Conservation (phyloP, 1,140 invertebrate genomes). For the Lepidurus couesii region DNA sequence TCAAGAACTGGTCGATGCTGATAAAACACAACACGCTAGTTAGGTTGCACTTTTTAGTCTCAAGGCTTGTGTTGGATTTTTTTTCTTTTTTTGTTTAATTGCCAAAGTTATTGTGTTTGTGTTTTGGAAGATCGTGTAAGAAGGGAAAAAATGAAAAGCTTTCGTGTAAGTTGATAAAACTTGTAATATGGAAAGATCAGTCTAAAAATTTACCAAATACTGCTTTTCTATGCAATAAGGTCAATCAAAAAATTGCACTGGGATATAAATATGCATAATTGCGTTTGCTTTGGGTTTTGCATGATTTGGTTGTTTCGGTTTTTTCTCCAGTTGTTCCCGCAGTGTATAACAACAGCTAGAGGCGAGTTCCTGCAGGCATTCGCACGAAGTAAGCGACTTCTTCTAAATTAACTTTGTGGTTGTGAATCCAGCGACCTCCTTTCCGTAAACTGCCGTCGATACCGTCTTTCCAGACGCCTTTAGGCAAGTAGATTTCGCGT, state of each 20-base stretch:
- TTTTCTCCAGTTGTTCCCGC: too few relatives aligned
- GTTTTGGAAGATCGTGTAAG: neutral
- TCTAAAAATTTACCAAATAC: neutral
- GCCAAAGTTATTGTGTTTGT: neutral
- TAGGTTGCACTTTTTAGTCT: neutral
- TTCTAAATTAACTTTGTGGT: conserved; percentile 69
- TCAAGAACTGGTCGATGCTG: conserved; percentile 31
- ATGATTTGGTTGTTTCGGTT: neutral
- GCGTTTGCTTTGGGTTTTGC: neutral
- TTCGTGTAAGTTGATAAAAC: conserved; percentile 17
- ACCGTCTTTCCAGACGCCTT: conserved; percentile 82
- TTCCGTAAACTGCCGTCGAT: conserved; percentile 76
- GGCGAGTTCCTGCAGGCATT: conserved; percentile 75
- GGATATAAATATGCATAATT: neutral
- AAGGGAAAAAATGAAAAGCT: conserved; percentile 22
- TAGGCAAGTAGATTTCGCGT: conserved; percentile 73
- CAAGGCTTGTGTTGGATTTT: neutral
- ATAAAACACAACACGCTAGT: conserved; percentile 22
- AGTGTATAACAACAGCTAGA: conserved; percentile 41
- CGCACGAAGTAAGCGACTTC: conserved; percentile 78
- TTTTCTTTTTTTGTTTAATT: neutral
- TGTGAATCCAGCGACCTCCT: conserved; percentile 81
- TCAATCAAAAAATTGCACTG: neutral
- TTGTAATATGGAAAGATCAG: neutral
- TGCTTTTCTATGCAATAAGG: neutral